Percentiles rank a stretch among this genome's conserved stretches.
phyloP scores from a whole-genome alignment of 2,797 vertebrate species.

The Dromococcyx pavoninus region DNA sequence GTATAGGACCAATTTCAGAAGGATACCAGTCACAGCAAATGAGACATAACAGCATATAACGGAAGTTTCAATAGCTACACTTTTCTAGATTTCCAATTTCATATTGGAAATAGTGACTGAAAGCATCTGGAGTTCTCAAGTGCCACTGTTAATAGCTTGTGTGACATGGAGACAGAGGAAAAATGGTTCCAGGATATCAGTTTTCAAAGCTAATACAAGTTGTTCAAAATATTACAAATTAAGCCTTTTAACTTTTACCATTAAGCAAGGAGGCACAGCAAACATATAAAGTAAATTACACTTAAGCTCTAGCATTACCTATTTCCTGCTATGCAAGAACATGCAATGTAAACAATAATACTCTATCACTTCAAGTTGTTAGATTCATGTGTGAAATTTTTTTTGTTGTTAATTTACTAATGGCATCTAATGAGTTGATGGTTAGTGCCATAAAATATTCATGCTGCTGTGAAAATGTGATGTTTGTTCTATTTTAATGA shows the following conservation, averaged over 20 bases:
- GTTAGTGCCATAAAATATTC: conserved; percentile 67
- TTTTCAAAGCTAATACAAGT: not conserved
- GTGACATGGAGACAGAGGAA: not conserved
- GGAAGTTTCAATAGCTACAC: not conserved
- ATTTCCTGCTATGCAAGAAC: not conserved
- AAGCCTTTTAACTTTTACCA: not conserved
- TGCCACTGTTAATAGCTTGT: not conserved
- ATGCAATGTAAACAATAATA: conserved; percentile 22
- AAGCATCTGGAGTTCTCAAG: not conserved
- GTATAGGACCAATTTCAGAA: not conserved
- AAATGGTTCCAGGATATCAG: not conserved
- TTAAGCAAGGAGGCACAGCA: not conserved
- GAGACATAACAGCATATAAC: not conserved
- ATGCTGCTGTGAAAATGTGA: conserved; percentile 70
- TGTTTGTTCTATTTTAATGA: conserved; percentile 60
- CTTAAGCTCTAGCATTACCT: not conserved
- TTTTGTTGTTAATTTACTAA: conserved; percentile 45
- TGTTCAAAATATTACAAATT: not conserved
- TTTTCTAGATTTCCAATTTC: not conserved
- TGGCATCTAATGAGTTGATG: conserved; percentile 67
- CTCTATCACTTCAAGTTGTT: conserved; percentile 29
- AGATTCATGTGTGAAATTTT: conserved; percentile 11
- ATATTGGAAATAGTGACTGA: not conserved
- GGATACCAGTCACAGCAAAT: not conserved
- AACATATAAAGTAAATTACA: not conserved